phyloP scores from a whole-genome alignment of 2,113 vertebrate genomes.

The Xenopus tropicalis region UCB_Xtro_10.0 CM004451.2:79006501-79007000 shows the following conservation, averaged over 20 bases:
- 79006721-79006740: neutral
- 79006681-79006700: neutral
- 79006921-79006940: slow-evolving; percentile 79
- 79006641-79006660: too few species aligned
- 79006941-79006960: slow-evolving; percentile 71
- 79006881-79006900: slow-evolving; percentile 51
- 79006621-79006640: too few species aligned
- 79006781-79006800: slow-evolving; percentile 1
- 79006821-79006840: slow-evolving; percentile 28
- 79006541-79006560: too few species aligned
- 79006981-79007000: slow-evolving; percentile 76
- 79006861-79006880: slow-evolving; percentile 25
- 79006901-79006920: slow-evolving; percentile 71
- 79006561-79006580: too few species aligned
- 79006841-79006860: slow-evolving; percentile 27
- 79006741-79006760: neutral
- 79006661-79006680: too few species aligned
- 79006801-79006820: slow-evolving; percentile 34
- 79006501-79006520: too few species aligned
- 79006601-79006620: too few species aligned
- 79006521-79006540: too few species aligned
- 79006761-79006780: slow-evolving; percentile 13
- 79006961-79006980: slow-evolving; percentile 80
- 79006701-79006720: neutral
- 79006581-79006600: too few species aligned